Conservation (phyloP, 2,797 vertebrate species). For the Somateria mollissima region DNA sequence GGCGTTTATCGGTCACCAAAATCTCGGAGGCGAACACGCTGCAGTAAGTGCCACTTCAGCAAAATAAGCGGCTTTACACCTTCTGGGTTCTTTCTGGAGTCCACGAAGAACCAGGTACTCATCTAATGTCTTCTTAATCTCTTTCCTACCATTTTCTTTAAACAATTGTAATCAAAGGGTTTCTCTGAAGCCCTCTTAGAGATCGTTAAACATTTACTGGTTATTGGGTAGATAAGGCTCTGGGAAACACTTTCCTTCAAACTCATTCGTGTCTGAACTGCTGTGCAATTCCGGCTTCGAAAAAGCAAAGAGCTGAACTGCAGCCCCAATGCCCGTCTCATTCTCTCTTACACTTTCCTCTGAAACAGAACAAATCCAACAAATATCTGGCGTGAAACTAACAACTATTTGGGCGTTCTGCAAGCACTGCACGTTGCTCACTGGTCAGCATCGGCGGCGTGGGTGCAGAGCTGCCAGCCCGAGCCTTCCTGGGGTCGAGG, state of each 20-base stretch:
- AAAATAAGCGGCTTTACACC: neutral
- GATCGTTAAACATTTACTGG: neutral
- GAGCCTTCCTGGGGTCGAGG: neutral
- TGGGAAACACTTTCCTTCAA: neutral
- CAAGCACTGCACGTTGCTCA: rapidly evolving
- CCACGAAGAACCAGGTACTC: neutral
- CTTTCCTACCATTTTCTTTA: neutral
- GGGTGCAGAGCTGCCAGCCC: neutral
- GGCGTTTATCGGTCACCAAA: rapidly evolving
- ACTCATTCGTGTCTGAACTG: neutral
- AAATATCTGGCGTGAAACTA: no score
- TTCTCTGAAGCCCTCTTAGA: conserved; percentile 14
- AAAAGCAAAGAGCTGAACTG: neutral
- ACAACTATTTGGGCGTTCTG: neutral
- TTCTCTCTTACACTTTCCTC: neutral
- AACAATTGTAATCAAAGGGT: conserved; percentile 9
- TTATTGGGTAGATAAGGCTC: conserved; percentile 19
- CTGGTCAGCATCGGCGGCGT: rapidly evolving
- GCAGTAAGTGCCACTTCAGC: neutral
- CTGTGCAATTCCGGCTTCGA: neutral
- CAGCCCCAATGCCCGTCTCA: neutral
- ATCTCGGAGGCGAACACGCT: neutral
- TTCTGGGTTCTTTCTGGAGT: neutral
- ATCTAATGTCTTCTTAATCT: neutral
- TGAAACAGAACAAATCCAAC: neutral